These are phyloP conservation scores for Zaprionus kolodkinae DNA, from an alignment of 1,140 invertebrate genomes.

Conservation along the genomic window DNA sequence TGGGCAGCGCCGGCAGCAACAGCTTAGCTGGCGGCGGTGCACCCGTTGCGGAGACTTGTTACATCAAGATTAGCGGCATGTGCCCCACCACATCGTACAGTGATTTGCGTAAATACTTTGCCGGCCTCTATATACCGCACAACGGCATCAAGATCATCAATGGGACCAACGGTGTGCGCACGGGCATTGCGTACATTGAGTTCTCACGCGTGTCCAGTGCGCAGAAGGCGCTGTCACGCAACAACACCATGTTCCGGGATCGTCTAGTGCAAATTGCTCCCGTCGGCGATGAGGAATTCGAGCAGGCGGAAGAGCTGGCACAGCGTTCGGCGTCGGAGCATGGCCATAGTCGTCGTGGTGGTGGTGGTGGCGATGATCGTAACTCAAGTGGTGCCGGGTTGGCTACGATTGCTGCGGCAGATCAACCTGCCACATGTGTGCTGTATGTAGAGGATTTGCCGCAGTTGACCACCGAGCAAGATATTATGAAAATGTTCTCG, in stretches of 20 bases:
- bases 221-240: constrained; percentile 88
- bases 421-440: constrained; percentile 84
- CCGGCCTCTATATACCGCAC: constrained; percentile 90
- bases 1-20: neutral
- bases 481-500: constrained; percentile 91
- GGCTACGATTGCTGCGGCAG: neutral
- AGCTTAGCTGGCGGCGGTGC: neutral
- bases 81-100: constrained; percentile 88
- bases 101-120: constrained; percentile 92
- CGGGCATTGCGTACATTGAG: constrained; percentile 91
- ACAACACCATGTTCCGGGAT: constrained; percentile 87
- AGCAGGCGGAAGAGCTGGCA: constrained; percentile 59
- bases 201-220: constrained; percentile 89
- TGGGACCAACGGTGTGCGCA: constrained; percentile 90
- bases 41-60: constrained; percentile 84
- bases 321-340: constrained; percentile 30
- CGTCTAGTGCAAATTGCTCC: constrained; percentile 80
- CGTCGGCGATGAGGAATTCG: constrained; percentile 72
- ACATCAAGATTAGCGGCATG: constrained; percentile 90
- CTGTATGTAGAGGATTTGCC: constrained; percentile 89
- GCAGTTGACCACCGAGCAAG: constrained; percentile 90
- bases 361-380: constrained; percentile 10
- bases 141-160: constrained; percentile 94
- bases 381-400: neutral
- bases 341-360: constrained; percentile 13